Evolutionary conservation across 2,888 invertebrate genomes (phyloP).

Genomic region (Eueremaeus valkanovi): DNA sequence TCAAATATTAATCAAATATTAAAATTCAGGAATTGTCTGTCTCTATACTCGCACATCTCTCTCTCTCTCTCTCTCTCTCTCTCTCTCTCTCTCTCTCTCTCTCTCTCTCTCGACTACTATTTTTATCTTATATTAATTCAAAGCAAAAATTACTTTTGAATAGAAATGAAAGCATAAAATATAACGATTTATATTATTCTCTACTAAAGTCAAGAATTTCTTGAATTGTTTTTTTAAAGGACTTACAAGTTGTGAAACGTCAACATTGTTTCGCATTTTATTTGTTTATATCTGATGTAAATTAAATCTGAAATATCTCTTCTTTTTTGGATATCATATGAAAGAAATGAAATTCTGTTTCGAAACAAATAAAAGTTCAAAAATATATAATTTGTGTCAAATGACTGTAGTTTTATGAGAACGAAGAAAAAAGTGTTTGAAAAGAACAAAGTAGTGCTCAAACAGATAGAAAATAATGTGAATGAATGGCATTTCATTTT

Average conservation of each 20-base stretch:
- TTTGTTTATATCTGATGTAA: not conserved
- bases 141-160: not conserved
- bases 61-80: too few species aligned
- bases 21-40: not conserved
- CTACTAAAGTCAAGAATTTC: not conserved
- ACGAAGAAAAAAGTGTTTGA: not conserved
- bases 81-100: too few species aligned
- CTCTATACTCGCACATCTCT: too few species aligned
- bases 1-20: not conserved
- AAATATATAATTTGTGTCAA: not conserved
- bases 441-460: not conserved
- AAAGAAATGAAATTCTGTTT: not conserved
- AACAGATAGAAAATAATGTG: conserved; percentile 6
- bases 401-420: not conserved
- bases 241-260: not conserved
- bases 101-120: too few species aligned
- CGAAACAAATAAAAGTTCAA: not conserved
- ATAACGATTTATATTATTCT: not conserved
- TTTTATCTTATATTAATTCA: not conserved
- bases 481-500: conserved; percentile 19
- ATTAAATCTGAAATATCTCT: conserved; percentile 7
- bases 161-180: not conserved
- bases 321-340: too few species aligned
- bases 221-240: not conserved
- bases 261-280: not conserved